Evolutionary conservation across 2,113 vertebrate species (phyloP).

Genomic region (Salvator merianae): DNA sequence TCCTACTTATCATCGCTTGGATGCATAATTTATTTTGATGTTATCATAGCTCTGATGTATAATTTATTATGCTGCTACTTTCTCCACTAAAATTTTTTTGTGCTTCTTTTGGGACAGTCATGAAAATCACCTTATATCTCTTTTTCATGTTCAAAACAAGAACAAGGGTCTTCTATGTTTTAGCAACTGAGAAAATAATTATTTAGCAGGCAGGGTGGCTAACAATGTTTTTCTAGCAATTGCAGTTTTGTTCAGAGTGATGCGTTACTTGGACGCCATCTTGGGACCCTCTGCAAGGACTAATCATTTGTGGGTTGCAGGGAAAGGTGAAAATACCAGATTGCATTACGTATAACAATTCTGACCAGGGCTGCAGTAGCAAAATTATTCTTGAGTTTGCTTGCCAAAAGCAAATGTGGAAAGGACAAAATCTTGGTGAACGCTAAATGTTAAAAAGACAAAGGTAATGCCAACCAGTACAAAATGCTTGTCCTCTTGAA

Average conservation of each 20-base stretch:
- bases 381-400: background rate
- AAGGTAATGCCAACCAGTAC: too few species aligned
- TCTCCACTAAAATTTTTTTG: background rate
- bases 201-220: conserved; percentile 1
- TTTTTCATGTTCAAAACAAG: background rate
- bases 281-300: background rate
- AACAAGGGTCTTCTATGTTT: background rate
- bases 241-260: background rate
- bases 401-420: too few species aligned
- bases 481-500: too few species aligned
- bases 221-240: background rate
- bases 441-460: too few species aligned
- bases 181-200: conserved; percentile 7
- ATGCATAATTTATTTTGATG: conserved; percentile 5
- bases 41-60: conserved; percentile 14
- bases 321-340: background rate
- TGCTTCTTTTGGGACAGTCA: background rate
- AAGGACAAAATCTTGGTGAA: too few species aligned
- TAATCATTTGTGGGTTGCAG: background rate
- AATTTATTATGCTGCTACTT: background rate
- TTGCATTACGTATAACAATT: background rate
- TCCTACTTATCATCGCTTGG: background rate
- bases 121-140: background rate
- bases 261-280: background rate
- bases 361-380: background rate